Evolutionary conservation across 2,888 invertebrate species (phyloP).

Genomic region (Cryptophagus acutangulus): DNA sequence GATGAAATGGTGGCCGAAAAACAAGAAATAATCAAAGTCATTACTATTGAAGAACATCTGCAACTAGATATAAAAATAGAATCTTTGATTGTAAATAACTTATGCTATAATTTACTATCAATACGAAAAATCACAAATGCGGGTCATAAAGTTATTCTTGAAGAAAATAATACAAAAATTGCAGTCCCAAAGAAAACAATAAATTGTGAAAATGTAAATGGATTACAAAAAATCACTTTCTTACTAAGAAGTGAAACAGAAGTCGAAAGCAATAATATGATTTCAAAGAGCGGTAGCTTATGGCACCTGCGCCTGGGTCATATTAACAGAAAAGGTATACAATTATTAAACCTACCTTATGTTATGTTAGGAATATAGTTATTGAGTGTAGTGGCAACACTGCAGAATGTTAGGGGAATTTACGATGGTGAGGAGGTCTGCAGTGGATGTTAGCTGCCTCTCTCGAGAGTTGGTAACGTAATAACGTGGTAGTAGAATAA

Average conservation of each 20-base stretch:
- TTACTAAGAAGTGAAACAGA: background rate
- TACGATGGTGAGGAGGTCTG: no score
- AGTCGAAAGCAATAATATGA: no score
- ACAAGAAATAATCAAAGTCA: conserved; percentile 10
- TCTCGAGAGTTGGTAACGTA: no score
- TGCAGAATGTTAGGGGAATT: no score
- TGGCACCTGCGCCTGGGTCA: background rate
- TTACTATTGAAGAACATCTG: conserved; percentile 1
- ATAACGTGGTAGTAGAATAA: no score
- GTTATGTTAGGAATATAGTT: no score
- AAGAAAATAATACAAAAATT: background rate
- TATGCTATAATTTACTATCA: conserved; percentile 11
- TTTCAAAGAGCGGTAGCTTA: background rate
- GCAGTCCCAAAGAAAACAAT: background rate
- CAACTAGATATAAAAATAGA: background rate
- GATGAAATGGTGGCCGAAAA: conserved; percentile 9
- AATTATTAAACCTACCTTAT: background rate
- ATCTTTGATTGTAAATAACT: conserved; percentile 5
- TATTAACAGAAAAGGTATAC: background rate
- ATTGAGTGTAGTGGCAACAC: no score
- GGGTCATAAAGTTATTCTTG: background rate
- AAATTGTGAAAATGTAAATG: background rate
- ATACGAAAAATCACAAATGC: conserved; percentile 2
- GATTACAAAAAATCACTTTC: background rate
- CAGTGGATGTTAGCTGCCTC: no score